A percentile compares a stretch with the other conserved stretches of the same genome.
Evolutionary conservation across 1,140 invertebrate genomes (phyloP).

Genomic region (Piezodorus guildinii): DNA sequence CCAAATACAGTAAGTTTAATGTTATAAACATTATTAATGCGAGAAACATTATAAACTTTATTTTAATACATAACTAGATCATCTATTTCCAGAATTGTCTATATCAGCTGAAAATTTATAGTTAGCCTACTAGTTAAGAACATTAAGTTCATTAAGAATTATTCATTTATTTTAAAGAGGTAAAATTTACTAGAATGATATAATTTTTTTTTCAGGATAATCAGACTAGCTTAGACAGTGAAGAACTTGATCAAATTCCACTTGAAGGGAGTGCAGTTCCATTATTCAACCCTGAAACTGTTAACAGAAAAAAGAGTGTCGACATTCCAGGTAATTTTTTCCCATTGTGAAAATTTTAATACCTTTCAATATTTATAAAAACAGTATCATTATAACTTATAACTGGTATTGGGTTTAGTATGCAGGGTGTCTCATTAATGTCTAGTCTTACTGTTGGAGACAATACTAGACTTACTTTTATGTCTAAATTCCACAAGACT

Average conservation of each 20-base stretch:
- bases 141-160: background rate
- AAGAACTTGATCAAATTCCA: constrained; percentile 17
- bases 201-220: background rate
- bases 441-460: too few species aligned
- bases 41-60: too few species aligned
- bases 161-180: background rate
- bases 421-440: too few species aligned
- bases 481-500: too few species aligned
- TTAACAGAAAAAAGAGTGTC: background rate
- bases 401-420: too few species aligned
- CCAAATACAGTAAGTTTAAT: too few species aligned
- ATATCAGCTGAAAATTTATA: background rate
- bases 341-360: too few species aligned
- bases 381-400: too few species aligned
- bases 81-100: too few species aligned
- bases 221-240: background rate
- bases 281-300: constrained; percentile 1
- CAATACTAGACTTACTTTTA: too few species aligned
- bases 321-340: background rate
- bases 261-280: constrained; percentile 14
- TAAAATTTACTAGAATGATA: background rate
- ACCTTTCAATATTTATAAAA: too few species aligned
- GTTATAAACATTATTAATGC: background rate
- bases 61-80: background rate
- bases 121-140: background rate